Percentiles rank a stretch among this genome's conserved stretches.
Evolutionary conservation across 2,888 invertebrate species (phyloP).

Genomic region (Entomobrya proxima): DNA sequence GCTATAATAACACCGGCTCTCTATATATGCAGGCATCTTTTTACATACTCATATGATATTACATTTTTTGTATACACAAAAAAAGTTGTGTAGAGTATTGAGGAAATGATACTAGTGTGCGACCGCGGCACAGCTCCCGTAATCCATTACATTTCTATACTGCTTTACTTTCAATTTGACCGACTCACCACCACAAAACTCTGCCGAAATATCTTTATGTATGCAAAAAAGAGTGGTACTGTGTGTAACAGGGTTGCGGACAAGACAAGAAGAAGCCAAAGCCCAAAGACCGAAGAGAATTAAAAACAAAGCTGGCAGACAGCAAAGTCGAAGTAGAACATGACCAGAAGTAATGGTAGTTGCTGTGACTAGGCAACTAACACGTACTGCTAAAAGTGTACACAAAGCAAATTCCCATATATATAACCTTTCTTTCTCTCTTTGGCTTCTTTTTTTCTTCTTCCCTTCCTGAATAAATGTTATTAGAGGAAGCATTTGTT

Average conservation of each 20-base stretch:
- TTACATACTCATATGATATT: constrained; percentile 17
- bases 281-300: not conserved
- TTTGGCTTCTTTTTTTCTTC: too few relatives aligned
- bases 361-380: constrained; percentile 11
- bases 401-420: constrained; percentile 26
- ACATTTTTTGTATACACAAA: constrained; percentile 18
- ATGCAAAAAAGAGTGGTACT: not conserved
- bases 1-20: not conserved
- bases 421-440: not conserved
- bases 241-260: not conserved
- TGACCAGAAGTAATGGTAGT: not conserved
- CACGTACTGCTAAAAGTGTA: constrained; percentile 11
- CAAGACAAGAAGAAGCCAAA: not conserved
- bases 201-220: constrained; percentile 28
- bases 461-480: constrained; percentile 34
- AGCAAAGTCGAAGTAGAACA: not conserved
- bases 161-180: constrained; percentile 37
- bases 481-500: constrained; percentile 59
- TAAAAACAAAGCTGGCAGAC: constrained; percentile 3
- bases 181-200: constrained; percentile 9
- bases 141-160: constrained; percentile 34
- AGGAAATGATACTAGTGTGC: not conserved
- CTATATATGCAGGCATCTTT: not conserved
- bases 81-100: constrained; percentile 19
- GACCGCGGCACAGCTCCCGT: not conserved